A percentile compares a stretch with the other conserved stretches of the same genome.
phyloP scores from a whole-genome alignment of 2,113 vertebrate genomes.

The Neodontobutis hainanensis region DNA sequence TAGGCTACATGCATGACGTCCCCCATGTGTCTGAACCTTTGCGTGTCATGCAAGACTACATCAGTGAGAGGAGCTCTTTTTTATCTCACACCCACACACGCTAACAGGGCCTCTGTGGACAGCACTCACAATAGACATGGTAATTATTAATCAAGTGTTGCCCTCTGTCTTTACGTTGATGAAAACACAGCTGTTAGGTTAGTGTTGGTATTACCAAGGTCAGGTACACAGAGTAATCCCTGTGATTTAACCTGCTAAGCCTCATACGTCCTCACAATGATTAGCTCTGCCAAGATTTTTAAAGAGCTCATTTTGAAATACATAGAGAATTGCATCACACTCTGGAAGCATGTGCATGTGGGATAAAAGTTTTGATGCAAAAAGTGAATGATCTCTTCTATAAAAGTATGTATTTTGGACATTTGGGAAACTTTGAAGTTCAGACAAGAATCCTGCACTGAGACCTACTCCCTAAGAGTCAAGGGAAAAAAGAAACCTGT shows the following conservation, averaged over 20 bases:
- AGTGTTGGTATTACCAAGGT: slow-evolving; percentile 56
- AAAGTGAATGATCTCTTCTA: neutral
- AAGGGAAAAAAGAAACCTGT: no score
- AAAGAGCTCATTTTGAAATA: neutral
- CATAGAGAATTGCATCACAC: neutral
- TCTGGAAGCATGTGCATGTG: no score
- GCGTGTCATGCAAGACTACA: slow-evolving; percentile 40
- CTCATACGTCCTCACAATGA: slow-evolving; percentile 3
- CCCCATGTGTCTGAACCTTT: slow-evolving; percentile 32
- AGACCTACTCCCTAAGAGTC: no score
- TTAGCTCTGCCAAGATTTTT: slow-evolving; percentile 11
- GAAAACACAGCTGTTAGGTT: slow-evolving; percentile 20
- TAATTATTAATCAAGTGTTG: slow-evolving; percentile 61
- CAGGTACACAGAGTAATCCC: slow-evolving; percentile 5
- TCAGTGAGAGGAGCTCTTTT: slow-evolving; percentile 38
- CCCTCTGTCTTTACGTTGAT: slow-evolving; percentile 47
- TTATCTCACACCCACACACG: slow-evolving; percentile 65
- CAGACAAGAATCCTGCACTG: no score
- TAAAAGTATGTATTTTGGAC: no score
- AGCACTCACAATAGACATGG: slow-evolving; percentile 46
- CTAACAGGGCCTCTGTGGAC: slow-evolving; percentile 42
- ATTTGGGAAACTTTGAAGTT: no score
- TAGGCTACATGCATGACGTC: slow-evolving; percentile 26
- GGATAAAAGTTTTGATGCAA: neutral
- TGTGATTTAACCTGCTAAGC: slow-evolving; percentile 37